Conservation (phyloP, 2,797 vertebrate genomes). For the Brotogeris chrysoptera region DNA sequence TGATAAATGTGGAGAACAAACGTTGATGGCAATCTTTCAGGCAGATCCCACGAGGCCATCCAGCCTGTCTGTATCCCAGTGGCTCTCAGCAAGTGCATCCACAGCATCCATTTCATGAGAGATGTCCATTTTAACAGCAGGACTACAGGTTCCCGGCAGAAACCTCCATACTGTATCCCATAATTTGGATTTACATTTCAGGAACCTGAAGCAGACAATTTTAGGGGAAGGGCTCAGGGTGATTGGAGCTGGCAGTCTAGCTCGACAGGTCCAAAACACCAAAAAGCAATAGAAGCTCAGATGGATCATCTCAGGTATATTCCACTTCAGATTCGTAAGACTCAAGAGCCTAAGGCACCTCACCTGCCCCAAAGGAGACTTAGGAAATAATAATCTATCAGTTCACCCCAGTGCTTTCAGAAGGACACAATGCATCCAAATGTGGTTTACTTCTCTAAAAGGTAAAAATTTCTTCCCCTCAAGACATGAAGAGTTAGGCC, state of each 20-base stretch:
- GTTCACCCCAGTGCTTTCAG: neutral
- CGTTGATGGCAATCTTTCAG: neutral
- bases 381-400: neutral
- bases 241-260: neutral
- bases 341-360: neutral
- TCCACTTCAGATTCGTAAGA: neutral
- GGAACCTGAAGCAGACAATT: neutral
- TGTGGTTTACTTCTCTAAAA: neutral
- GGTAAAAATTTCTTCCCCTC: neutral
- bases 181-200: neutral
- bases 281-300: neutral
- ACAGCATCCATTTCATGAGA: accelerated
- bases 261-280: neutral
- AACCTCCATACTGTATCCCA: neutral
- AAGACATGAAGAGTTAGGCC: neutral
- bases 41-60: accelerated
- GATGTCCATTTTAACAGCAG: neutral
- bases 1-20: neutral
- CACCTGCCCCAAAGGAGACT: neutral
- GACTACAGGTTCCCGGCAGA: neutral
- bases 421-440: neutral
- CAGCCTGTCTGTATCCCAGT: neutral
- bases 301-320: neutral
- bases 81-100: neutral
- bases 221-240: neutral